Evolutionary conservation across 2,888 invertebrate species (phyloP).

Genomic region (Andrena fulva): DNA sequence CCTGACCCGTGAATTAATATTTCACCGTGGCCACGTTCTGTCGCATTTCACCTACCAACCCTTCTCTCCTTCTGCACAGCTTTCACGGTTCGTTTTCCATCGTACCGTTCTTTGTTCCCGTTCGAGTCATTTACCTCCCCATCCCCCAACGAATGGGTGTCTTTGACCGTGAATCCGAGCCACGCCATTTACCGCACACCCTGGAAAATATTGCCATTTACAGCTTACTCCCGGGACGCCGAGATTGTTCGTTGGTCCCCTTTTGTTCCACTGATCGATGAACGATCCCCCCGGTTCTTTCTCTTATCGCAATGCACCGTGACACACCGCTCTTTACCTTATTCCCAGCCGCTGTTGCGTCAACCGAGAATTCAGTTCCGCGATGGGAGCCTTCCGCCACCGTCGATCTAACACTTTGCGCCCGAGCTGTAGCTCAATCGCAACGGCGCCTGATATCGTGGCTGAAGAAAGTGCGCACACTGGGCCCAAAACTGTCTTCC

Average conservation of each 20-base stretch:
- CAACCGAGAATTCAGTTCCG: background rate
- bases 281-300: conserved; percentile 5
- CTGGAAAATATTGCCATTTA: conserved; percentile 39
- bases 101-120: conserved; percentile 53
- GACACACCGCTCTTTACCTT: conserved; percentile 12
- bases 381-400: background rate
- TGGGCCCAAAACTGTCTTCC: background rate
- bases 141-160: background rate
- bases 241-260: conserved; percentile 4
- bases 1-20: conserved; percentile 80
- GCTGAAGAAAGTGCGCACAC: no score
- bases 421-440: no score
- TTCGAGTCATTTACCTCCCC: conserved; percentile 38
- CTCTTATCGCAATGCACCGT: conserved; percentile 27
- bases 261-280: conserved; percentile 40
- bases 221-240: conserved; percentile 20
- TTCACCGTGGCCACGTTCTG: conserved; percentile 75
- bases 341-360: no score
- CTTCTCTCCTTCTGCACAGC: conserved; percentile 12
- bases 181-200: conserved; percentile 42
- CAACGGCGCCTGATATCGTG: no score
- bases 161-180: conserved; percentile 52
- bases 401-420: background rate
- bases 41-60: conserved; percentile 41
- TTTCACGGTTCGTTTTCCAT: conserved; percentile 43